Conservation (phyloP, 2,797 vertebrate species). For the Lagorchestes hirsutus region DNA sequence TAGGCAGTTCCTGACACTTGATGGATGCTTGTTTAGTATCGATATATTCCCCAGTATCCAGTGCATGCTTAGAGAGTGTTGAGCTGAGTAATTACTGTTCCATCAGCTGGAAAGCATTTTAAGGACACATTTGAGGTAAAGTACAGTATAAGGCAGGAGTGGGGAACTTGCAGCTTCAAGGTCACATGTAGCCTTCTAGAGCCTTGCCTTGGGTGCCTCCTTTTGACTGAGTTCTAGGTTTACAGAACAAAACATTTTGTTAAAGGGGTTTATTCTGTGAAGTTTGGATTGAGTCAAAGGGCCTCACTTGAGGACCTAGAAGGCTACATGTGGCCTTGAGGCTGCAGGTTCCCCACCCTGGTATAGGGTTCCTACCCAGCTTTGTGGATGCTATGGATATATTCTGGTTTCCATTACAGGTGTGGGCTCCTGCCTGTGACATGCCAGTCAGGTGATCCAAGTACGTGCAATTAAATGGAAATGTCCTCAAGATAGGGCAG, state of each 20-base stretch:
- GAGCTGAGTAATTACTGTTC: background rate
- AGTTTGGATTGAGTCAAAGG: too few species aligned
- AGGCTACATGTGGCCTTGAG: too few species aligned
- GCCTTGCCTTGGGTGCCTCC: too few species aligned
- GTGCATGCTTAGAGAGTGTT: background rate
- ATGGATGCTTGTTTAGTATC: background rate
- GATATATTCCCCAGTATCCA: background rate
- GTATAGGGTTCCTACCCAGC: background rate
- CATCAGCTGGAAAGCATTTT: background rate
- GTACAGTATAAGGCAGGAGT: background rate
- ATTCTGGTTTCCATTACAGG: background rate
- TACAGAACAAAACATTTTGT: too few species aligned
- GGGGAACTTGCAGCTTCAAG: too few species aligned
- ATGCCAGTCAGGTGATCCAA: background rate
- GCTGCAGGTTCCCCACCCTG: too few species aligned
- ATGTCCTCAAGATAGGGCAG: background rate
- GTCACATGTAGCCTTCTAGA: too few species aligned
- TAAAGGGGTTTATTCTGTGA: too few species aligned
- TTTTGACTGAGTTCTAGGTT: too few species aligned
- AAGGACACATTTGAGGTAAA: background rate
- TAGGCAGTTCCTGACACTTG: background rate
- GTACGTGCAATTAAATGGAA: background rate
- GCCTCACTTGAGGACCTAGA: too few species aligned
- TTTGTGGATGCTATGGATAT: background rate
- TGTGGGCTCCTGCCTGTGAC: background rate